Evolutionary conservation across 2,797 vertebrate species (phyloP), one percentile per base, ranked within the genome.

Genomic region (Epinephelus awoara): DNA sequence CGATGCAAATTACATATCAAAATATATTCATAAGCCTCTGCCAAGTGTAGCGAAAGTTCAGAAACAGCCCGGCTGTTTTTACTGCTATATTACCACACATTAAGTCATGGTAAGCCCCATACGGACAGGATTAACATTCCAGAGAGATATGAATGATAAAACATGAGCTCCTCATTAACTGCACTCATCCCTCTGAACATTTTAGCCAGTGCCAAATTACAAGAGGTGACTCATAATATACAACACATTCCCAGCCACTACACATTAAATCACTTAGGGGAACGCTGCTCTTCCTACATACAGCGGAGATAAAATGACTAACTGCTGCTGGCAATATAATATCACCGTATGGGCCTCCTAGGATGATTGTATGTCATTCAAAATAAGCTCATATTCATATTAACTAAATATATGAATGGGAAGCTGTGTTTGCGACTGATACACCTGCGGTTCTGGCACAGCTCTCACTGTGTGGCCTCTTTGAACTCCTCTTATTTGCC

Each of bases 201-300:
- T 67, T 67, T 46, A 73, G 27, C 68, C 42, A 10, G 34, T 75
- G 77, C 77, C 59, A 75, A 72, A 79, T 57, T 77, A 47, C 55
- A 83, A 83, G 40, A 64, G 67, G 72, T 76, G 75, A 72, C 65
- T 88, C 56, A 67, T 63, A 75, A 82, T 67, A 68, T 63, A 54
- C 47, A 72, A 49, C 73, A 77, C 69, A 44, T 77, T 80, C 34
- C 66, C 65, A 62, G 42, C 63, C 23, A 47, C 42, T 63, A 54
- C 49, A 46, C 65, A 25, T 72, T 25, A 67, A 67, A 58, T 70
- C 29, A 54, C 34, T 56, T 25, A 44, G 34, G 59, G 27, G 18
- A 61, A 38, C 6, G 38, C 38, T 47, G 58, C 44, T 17, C 62
- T 62, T 70, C 46, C 70, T 66, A 63, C 63, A 67, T 14, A 34